phyloP scores from a whole-genome alignment of 1,140 invertebrate genomes.

The Papilio polytes region DNA sequence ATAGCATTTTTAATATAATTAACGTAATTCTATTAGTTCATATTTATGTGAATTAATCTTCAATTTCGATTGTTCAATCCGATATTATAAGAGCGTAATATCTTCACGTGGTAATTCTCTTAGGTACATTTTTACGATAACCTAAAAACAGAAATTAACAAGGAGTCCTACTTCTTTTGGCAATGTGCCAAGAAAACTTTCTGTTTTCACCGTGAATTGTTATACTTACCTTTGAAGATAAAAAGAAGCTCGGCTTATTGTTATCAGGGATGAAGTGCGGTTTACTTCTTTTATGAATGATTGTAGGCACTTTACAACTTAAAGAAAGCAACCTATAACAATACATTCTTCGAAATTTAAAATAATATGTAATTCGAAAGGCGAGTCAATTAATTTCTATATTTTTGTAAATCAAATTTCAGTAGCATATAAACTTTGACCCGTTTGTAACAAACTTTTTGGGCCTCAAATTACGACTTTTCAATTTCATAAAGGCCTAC shows the following conservation, averaged over 20 bases:
- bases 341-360: background rate
- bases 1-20: no score
- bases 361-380: no score
- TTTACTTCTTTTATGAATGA: conserved; percentile 13
- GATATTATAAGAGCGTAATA: no score
- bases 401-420: conserved; percentile 18
- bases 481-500: conserved; percentile 26
- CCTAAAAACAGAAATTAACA: conserved; percentile 14
- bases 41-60: no score
- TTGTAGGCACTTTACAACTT: background rate
- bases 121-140: background rate
- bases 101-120: background rate
- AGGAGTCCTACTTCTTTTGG: background rate
- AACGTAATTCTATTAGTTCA: no score
- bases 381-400: background rate
- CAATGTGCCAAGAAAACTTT: conserved; percentile 14
- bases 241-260: conserved; percentile 6
- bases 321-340: background rate
- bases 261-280: background rate
- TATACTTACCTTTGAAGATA: conserved; percentile 15
- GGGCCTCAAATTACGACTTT: conserved; percentile 22
- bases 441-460: conserved; percentile 23
- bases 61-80: no score
- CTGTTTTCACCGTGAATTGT: conserved; percentile 13
- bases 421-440: conserved; percentile 24